A percentile compares a stretch with the other conserved stretches of the same genome.
Evolutionary conservation across 2,888 invertebrate species (phyloP).

Genomic region (Julus scanicus): DNA sequence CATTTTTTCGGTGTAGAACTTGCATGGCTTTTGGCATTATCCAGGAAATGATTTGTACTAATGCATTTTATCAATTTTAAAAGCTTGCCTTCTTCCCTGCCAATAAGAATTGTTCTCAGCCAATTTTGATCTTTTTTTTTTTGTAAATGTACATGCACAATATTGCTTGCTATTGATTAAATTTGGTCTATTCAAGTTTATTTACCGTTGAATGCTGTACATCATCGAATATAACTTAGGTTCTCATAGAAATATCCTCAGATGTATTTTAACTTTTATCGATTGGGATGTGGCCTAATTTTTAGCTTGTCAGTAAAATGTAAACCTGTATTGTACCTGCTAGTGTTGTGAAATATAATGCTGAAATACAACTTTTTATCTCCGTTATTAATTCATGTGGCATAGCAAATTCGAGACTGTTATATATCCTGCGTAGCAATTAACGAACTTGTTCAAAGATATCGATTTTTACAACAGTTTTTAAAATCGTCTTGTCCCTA

Average conservation of each 20-base stretch:
- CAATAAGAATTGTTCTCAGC: neutral
- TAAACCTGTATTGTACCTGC: neutral
- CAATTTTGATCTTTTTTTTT: neutral
- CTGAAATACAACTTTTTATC: neutral
- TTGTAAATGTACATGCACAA: neutral
- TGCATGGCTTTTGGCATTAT: neutral
- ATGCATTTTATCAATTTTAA: constrained; percentile 5
- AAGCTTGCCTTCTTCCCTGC: neutral
- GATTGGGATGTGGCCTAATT: constrained; percentile 34
- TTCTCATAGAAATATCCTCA: neutral
- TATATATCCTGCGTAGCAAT: neutral
- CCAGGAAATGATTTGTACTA: neutral
- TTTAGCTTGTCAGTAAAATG: neutral
- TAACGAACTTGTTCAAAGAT: neutral
- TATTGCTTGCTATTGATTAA: neutral
- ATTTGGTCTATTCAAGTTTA: neutral
- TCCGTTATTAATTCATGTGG: neutral
- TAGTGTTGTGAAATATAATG: neutral
- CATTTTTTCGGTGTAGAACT: neutral
- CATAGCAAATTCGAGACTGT: neutral
- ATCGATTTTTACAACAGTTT: neutral
- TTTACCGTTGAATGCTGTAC: neutral
- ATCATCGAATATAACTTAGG: neutral
- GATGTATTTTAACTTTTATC: constrained; percentile 7
- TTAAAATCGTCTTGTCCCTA: neutral